Conservation (phyloP, 2,888 invertebrate species). For the Heliconius ethilla region DNA sequence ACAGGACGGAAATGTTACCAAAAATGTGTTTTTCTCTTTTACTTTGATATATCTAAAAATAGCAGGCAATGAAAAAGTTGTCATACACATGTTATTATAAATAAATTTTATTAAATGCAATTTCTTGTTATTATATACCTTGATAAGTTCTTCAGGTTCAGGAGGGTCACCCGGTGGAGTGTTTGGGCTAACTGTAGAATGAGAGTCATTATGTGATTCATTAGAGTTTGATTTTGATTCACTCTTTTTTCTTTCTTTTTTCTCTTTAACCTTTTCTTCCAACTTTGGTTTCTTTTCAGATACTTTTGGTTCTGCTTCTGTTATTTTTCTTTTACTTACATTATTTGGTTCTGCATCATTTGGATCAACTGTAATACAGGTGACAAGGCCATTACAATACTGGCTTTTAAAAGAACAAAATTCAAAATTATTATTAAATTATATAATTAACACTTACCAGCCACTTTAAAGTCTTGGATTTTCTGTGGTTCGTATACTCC, state of each 20-base stretch:
- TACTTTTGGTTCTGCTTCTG: conserved; percentile 62
- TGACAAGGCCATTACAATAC: background rate
- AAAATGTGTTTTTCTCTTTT: too few relatives aligned
- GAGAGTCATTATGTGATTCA: conserved; percentile 89
- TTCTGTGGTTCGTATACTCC: conserved; percentile 92
- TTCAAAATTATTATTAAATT: background rate
- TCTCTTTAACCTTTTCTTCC: conserved; percentile 46
- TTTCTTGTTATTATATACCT: conserved; percentile 67
- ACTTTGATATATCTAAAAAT: too few relatives aligned
- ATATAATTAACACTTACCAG: conserved; percentile 65
- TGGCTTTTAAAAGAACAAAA: background rate
- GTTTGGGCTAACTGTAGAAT: conserved; percentile 89
- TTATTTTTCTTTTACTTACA: conserved; percentile 64
- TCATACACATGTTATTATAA: too few relatives aligned
- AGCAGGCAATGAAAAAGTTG: too few relatives aligned
- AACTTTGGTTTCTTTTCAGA: conserved; percentile 66
- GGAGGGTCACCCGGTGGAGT: conserved; percentile 93
- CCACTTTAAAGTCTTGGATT: conserved; percentile 89
- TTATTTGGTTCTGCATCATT: conserved; percentile 66
- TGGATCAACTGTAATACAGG: conserved; percentile 64
- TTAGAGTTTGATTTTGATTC: conserved; percentile 77
- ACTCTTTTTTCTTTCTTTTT: conserved; percentile 67
- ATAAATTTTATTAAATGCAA: conserved; percentile 24
- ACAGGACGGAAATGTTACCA: too few relatives aligned
- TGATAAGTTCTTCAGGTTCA: conserved; percentile 95